Evolutionary conservation across 2,113 vertebrate genomes (phyloP).

Genomic region (Microcebus ravelobensis): DNA sequence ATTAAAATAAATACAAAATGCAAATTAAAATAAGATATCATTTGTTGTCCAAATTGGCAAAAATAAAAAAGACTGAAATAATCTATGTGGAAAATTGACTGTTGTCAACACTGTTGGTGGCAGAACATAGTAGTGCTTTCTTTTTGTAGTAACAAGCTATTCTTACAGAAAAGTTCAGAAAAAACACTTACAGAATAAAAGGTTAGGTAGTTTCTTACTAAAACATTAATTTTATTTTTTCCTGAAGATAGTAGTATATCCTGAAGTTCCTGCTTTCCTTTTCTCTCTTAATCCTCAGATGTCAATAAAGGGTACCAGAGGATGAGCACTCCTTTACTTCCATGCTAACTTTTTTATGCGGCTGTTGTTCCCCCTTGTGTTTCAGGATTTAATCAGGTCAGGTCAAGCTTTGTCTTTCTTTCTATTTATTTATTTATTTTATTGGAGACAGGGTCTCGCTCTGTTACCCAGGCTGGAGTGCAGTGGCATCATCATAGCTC

Average conservation of each 20-base stretch:
- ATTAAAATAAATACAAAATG: background rate
- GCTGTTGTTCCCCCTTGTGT: background rate
- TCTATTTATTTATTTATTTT: too few species aligned
- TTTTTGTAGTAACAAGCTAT: background rate
- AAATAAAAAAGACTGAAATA: constrained; percentile 2
- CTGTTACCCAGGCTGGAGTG: too few species aligned
- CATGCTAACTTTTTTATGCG: background rate
- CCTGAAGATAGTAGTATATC: background rate
- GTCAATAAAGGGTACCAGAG: background rate
- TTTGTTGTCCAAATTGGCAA: background rate
- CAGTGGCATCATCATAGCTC: too few species aligned
- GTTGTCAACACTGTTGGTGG: background rate
- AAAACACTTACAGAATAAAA: constrained; percentile 26
- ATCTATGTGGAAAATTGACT: background rate
- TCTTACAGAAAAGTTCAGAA: constrained; percentile 54
- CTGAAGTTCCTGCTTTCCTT: background rate
- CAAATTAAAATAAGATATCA: background rate
- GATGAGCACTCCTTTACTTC: background rate
- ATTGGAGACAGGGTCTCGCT: too few species aligned
- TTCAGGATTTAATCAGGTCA: background rate
- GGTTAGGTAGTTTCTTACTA: constrained; percentile 1
- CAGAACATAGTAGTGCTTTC: background rate
- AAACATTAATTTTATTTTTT: background rate
- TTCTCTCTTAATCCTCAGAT: background rate
- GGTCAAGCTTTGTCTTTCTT: background rate